Conservation (phyloP, 2,797 vertebrate species). For the Alfaro cultratus region DNA sequence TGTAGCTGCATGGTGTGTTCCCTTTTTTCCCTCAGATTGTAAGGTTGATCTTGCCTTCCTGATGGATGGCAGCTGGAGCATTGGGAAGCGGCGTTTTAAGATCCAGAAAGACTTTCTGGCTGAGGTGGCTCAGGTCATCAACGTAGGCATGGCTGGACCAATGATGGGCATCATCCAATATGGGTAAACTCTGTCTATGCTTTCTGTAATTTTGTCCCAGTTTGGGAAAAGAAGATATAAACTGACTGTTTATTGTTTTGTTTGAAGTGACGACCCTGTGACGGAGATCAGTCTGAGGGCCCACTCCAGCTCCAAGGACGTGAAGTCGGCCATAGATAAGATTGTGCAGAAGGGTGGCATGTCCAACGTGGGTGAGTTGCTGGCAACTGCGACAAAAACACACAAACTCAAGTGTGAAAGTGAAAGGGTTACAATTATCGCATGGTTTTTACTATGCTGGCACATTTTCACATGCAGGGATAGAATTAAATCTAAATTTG, state of each 20-base stretch:
- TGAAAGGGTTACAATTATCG: constrained; percentile 65
- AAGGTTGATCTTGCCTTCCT: constrained; percentile 93
- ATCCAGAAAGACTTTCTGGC: constrained; percentile 95
- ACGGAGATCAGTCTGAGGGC: constrained; percentile 92
- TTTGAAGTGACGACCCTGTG: constrained; percentile 87
- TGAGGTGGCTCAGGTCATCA: constrained; percentile 87
- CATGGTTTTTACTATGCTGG: constrained; percentile 62
- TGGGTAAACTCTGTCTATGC: constrained; percentile 77
- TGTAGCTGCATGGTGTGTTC: background rate
- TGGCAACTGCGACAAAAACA: constrained; percentile 34
- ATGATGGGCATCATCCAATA: constrained; percentile 97
- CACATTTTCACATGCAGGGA: constrained; percentile 71
- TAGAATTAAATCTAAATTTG: constrained; percentile 82
- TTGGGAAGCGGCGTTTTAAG: constrained; percentile 93
- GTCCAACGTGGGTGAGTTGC: constrained; percentile 91
- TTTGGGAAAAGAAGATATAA: constrained; percentile 5
- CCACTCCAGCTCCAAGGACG: constrained; percentile 85
- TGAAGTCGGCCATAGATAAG: constrained; percentile 90
- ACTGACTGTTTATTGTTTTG: constrained; percentile 8
- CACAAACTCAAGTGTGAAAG: constrained; percentile 66
- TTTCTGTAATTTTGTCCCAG: background rate
- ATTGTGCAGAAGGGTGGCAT: constrained; percentile 93
- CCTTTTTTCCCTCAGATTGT: constrained; percentile 81
- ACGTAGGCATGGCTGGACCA: constrained; percentile 87
- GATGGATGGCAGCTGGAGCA: constrained; percentile 96